Evolutionary conservation across 2,888 invertebrate species (phyloP).

Genomic region (Lordiphosa fenestrarum): DNA sequence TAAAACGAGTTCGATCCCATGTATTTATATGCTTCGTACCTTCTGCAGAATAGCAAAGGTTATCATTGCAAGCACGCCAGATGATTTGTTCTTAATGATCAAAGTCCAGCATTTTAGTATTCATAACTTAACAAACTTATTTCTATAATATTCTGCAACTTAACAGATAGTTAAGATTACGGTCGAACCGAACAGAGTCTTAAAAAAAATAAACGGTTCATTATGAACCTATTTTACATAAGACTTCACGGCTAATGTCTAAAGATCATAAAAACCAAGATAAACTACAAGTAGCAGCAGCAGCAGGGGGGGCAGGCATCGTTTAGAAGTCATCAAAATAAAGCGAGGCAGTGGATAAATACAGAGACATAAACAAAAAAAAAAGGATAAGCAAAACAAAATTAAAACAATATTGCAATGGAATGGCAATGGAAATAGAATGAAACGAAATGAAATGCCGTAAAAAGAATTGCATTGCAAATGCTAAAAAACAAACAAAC

Average conservation of each 20-base stretch:
- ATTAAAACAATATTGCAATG: constrained; percentile 1
- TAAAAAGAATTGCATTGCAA: constrained; percentile 33
- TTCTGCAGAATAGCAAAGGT: too few relatives aligned
- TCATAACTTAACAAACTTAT: too few relatives aligned
- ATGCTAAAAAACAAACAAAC: constrained; percentile 32
- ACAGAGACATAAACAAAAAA: constrained; percentile 17
- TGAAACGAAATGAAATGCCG: constrained; percentile 31
- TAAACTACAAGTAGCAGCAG: constrained; percentile 32
- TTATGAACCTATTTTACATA: constrained; percentile 16
- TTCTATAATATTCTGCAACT: too few relatives aligned
- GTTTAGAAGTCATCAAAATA: constrained; percentile 17
- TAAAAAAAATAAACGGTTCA: background rate
- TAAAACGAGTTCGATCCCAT: too few relatives aligned
- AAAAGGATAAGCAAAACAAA: background rate
- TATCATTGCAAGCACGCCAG: too few relatives aligned
- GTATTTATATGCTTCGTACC: too few relatives aligned
- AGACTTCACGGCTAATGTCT: constrained; percentile 1
- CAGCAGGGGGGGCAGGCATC: constrained; percentile 1
- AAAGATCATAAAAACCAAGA: constrained; percentile 45
- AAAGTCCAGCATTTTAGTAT: too few relatives aligned
- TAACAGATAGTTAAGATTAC: background rate
- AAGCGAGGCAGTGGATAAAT: constrained; percentile 19
- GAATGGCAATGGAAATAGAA: constrained; percentile 22
- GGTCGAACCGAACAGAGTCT: background rate
- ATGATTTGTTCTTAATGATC: too few relatives aligned